phyloP scores from a whole-genome alignment of 2,888 invertebrate species.

The Cheilosia soror region DNA sequence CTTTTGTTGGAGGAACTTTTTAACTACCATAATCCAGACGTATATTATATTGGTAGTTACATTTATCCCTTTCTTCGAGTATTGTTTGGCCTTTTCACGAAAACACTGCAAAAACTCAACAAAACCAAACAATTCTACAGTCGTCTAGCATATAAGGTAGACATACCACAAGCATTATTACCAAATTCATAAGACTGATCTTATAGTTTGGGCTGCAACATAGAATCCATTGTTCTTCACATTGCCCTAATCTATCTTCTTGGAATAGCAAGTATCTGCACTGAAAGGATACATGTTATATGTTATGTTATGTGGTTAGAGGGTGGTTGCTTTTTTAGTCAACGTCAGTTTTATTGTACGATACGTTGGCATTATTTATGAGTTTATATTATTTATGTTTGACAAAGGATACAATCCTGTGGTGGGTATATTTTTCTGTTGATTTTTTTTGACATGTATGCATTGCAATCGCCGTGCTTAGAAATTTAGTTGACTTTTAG shows the following conservation, averaged over 20 bases:
- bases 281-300: conserved; percentile 8
- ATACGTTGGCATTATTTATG: conserved; percentile 24
- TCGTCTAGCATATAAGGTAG: conserved; percentile 20
- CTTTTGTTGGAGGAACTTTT: too few species aligned
- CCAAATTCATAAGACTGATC: neutral
- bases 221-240: conserved; percentile 4
- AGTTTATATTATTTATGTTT: conserved; percentile 12
- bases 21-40: too few species aligned
- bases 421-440: too few species aligned
- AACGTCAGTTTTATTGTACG: neutral
- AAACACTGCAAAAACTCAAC: neutral
- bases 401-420: too few species aligned
- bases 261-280: neutral
- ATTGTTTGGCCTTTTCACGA: neutral
- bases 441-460: too few species aligned
- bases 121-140: conserved; percentile 7
- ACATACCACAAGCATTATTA: neutral
- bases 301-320: neutral
- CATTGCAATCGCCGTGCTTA: too few species aligned
- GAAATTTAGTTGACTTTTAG: too few species aligned
- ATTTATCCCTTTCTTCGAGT: neutral
- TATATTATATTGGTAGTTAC: neutral
- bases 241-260: neutral
- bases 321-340: neutral
- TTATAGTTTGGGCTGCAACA: neutral